Percentiles rank a stretch among this genome's conserved stretches.
Evolutionary conservation across 2,797 vertebrate species (phyloP).

Genomic region (Kryptopterus vitreolus): DNA sequence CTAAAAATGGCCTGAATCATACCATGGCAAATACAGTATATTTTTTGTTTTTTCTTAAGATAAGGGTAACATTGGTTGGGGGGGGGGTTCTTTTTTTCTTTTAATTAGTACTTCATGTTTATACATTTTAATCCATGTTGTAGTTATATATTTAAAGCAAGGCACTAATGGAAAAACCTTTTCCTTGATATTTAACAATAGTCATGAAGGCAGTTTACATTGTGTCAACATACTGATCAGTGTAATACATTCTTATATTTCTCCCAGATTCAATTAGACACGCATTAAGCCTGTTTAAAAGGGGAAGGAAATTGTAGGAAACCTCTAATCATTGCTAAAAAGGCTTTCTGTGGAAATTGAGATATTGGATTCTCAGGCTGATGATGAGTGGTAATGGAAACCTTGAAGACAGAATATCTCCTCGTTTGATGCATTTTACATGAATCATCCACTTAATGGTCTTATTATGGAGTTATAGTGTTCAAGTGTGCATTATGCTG

Average conservation of each 20-base stretch:
- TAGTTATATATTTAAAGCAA: slow-evolving; percentile 7
- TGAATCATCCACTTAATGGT: slow-evolving; percentile 15
- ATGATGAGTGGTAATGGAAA: slow-evolving; percentile 56
- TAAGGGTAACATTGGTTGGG: not conserved
- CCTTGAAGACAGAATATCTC: slow-evolving; percentile 49
- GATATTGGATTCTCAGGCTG: slow-evolving; percentile 55
- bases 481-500: not conserved
- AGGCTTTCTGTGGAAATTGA: slow-evolving; percentile 73
- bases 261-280: slow-evolving; percentile 44
- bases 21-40: not conserved
- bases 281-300: slow-evolving; percentile 46
- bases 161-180: slow-evolving; percentile 40
- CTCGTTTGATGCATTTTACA: slow-evolving; percentile 33
- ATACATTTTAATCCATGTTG: slow-evolving; percentile 1
- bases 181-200: slow-evolving; percentile 22
- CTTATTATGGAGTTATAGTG: slow-evolving; percentile 3
- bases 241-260: slow-evolving; percentile 43
- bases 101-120: too few relatives aligned
- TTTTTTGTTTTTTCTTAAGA: not conserved
- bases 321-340: slow-evolving; percentile 65
- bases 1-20: not conserved
- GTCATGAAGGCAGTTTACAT: slow-evolving; percentile 53
- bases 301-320: slow-evolving; percentile 60
- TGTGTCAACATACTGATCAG: slow-evolving; percentile 39
- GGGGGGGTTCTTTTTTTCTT: too few relatives aligned